Base-by-base conservation (phyloP, 2,888 invertebrate species). In the Ophonus ardosiacus region DNA sequence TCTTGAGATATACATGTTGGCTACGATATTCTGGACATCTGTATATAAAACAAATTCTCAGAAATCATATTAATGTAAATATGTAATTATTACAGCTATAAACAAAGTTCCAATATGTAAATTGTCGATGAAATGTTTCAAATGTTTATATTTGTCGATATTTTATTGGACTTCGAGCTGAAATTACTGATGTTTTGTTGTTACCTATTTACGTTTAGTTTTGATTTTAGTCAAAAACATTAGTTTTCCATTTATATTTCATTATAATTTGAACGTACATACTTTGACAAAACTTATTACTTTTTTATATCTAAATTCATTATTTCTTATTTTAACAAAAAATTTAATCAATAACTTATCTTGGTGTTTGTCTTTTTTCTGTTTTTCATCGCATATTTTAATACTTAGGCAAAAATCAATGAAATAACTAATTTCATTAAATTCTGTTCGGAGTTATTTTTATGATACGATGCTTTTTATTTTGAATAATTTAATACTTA, bases 281-380 rank as follows among this genome's bases (percentile, higher is more conserved):
- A 74, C 43, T 74, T 51, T 43, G 21, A 24, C 71, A 18, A 43
- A 74, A 74, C 18, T 74, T 74, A 74, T 74, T 74, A 74, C 15
- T 43, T 74, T 74, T 74, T 43, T 74, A 24, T 74, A 43, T 21
- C 13, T 13, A 43, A 40, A 10, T 74, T 74, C 71, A 74, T 74
- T 74, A 74, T 43, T 74, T 68, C 68, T 68, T 74, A 74, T 74
- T 74, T 43, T 10, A 18, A 74, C 71, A 74, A 74, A 74, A 74
- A 74, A 74, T 43, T 74, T 43, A 74, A 74, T 74, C 71, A 74
- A 74, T 74, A 74, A 43, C 63, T 63, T 63, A 24, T 63, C 71
- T 38, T 74, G 43, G 13, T 74, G 40, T 74, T 43, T 74, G 43
- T 71, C 71, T 40, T 74, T 40, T 74, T 43, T 74, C 18, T 74